Percentiles rank a stretch among this genome's conserved stretches.
These are phyloP conservation scores for Pseudopodoces humilis DNA, from an alignment of 2,113 vertebrate species.

Conservation along the genomic window DNA sequence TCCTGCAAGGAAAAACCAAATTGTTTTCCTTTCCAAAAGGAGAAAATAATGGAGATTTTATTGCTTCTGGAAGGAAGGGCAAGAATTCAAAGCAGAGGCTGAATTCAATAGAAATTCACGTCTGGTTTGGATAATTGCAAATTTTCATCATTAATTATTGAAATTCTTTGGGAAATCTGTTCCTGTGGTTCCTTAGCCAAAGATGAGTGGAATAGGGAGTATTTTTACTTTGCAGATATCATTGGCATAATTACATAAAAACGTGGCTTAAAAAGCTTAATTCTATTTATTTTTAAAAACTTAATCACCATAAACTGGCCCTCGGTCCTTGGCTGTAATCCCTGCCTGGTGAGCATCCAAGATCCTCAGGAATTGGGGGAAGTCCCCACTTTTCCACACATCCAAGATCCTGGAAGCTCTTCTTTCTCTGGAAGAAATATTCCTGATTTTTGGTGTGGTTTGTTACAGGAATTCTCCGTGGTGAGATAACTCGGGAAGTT, in stretches of 20 bases:
- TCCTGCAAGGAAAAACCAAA: neutral
- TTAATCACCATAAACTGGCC: neutral
- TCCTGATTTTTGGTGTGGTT: neutral
- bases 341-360: neutral
- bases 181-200: neutral
- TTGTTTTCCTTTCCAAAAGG: neutral
- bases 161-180: neutral
- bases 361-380: neutral
- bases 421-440: neutral
- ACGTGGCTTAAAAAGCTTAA: fast-evolving
- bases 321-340: neutral
- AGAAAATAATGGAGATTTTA: neutral
- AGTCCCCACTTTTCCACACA: neutral
- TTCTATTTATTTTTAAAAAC: neutral
- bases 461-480: fast-evolving
- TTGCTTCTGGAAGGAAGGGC: neutral
- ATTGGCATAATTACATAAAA: neutral
- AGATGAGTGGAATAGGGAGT: neutral
- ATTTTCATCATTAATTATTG: neutral
- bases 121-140: neutral
- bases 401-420: neutral
- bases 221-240: neutral
- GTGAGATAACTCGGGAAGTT: neutral
- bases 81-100: neutral
- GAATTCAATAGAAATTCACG: neutral